A percentile compares a stretch with the other conserved stretches of the same genome.
phyloP scores from a whole-genome alignment of 2,888 invertebrate genomes.

The Megastigmus dorsalis region DNA sequence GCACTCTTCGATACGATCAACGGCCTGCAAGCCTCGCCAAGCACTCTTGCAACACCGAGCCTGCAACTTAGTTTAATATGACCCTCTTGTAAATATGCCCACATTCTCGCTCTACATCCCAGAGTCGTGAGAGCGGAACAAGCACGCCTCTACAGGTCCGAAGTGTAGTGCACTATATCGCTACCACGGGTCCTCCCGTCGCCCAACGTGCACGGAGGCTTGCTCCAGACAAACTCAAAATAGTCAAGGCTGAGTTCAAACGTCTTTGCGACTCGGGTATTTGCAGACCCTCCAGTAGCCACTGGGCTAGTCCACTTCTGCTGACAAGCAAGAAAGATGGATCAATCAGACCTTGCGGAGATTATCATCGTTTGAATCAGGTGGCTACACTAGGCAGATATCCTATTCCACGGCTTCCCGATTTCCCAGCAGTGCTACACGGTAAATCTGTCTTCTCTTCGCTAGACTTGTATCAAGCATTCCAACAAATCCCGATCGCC shows the following conservation, averaged over 20 bases:
- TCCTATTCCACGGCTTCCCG: constrained; percentile 60
- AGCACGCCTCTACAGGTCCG: background rate
- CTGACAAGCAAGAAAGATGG: constrained; percentile 60
- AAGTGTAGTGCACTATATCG: background rate
- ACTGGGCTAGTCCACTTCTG: constrained; percentile 70
- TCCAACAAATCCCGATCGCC: constrained; percentile 61
- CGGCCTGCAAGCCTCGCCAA: background rate
- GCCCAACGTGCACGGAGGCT: background rate
- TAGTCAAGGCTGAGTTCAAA: background rate
- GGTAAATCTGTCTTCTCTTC: constrained; percentile 57
- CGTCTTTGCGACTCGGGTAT: background rate
- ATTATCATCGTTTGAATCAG: constrained; percentile 61
- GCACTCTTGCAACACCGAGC: background rate
- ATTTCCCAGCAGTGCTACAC: constrained; percentile 53
- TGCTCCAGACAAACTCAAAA: background rate
- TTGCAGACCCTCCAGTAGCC: background rate
- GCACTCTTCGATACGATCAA: constrained; percentile 44
- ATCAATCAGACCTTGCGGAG: constrained; percentile 58
- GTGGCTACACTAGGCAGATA: constrained; percentile 62
- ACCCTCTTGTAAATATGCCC: background rate
- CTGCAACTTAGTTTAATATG: background rate
- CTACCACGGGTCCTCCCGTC: background rate
- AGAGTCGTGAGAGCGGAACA: constrained; percentile 17
- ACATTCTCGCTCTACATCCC: constrained; percentile 10
- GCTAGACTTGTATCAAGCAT: constrained; percentile 58